These are phyloP conservation scores for Nematostella vectensis DNA, from an alignment of 92 coral and sea anemone species.

Conservation along the genomic window DNA sequence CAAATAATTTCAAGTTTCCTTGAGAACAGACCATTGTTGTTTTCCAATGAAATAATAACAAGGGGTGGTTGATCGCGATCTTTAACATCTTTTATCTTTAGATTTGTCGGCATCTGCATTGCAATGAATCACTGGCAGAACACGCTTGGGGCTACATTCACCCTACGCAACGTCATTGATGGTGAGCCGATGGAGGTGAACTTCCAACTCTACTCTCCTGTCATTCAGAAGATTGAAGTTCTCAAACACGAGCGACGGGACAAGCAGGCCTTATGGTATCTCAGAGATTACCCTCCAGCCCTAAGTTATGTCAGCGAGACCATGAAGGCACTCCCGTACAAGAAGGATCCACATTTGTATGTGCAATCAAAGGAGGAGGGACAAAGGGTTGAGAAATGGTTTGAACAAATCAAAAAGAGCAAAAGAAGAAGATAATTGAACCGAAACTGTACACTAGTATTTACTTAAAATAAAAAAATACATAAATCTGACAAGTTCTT, in stretches of 20 bases:
- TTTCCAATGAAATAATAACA: too few relatives aligned
- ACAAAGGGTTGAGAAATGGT: constrained; percentile 77
- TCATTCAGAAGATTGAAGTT: constrained; percentile 86
- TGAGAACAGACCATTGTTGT: too few relatives aligned
- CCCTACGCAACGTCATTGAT: constrained; percentile 88
- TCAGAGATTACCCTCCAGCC: constrained; percentile 92
- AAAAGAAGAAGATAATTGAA: constrained; percentile 43
- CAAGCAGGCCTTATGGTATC: constrained; percentile 68
- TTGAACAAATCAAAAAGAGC: constrained; percentile 55
- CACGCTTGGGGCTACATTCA: constrained; percentile 88
- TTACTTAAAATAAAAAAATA: too few relatives aligned
- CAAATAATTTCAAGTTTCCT: too few relatives aligned
- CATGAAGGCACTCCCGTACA: constrained; percentile 81
- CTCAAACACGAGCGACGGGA: constrained; percentile 74
- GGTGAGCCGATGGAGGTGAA: constrained; percentile 91
- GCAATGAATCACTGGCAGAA: constrained; percentile 96
- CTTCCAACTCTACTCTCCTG: constrained; percentile 90
- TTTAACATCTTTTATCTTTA: constrained; percentile 13
- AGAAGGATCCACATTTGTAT: constrained; percentile 61
- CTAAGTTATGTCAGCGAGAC: constrained; percentile 82
- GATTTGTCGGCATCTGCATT: constrained; percentile 94
- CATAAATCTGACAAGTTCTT: too few relatives aligned
- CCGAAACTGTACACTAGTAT: too few relatives aligned
- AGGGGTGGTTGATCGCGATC: too few relatives aligned
- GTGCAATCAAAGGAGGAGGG: constrained; percentile 77